Evolutionary conservation across 2,888 invertebrate genomes (phyloP), one percentile per base, ranked within the genome.

Genomic region (Melikaiella ostensackeni): DNA sequence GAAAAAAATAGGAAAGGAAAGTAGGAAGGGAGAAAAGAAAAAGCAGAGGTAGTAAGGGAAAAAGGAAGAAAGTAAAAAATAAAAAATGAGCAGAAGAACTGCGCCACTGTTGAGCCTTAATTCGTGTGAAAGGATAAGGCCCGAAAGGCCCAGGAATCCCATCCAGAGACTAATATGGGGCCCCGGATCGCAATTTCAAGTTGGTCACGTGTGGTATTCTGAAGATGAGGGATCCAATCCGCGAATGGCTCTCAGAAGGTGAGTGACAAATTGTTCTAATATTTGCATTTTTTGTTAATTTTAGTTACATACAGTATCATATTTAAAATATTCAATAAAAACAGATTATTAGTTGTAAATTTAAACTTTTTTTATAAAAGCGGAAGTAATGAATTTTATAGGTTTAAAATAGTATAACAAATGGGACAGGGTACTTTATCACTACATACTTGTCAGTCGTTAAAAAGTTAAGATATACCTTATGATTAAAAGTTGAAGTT

Each of bases 41-140:
- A 66, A 46, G 38, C 19, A 16, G 1, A 79, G 62, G 61, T 64
- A 42, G 42, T 77, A 74, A 30, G 35, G 19, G 42, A 16, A 11
- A 42, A 70, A 46, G 46, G 27, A 11, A 75, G 73, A 24, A 75
- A 59, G 78, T 55, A 76, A 76, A 81, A 61, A 13, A 13, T 42
- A 16, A 42, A 85, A 81, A 76, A 89, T 88, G 88, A 89, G 86
- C 82, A 86, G 86, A 66, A 80, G 87, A 75, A 85, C 84, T 11
- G 59, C 81, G 42, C 81, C 80, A 30, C 66, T 82, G 66, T 74
- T 79, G 42, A 82, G 85, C 24, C 83, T 90, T 38, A 90, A 90
- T 83, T 90, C 90, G 75, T 90, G 90, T 83, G 90, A 90, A 80
- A 87, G 90, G 77, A 90, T 90, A 77, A 86, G 89, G 75, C 90